Evolutionary conservation across 2,797 vertebrate genomes (phyloP).

Genomic region (Adrianichthys oophorus): DNA sequence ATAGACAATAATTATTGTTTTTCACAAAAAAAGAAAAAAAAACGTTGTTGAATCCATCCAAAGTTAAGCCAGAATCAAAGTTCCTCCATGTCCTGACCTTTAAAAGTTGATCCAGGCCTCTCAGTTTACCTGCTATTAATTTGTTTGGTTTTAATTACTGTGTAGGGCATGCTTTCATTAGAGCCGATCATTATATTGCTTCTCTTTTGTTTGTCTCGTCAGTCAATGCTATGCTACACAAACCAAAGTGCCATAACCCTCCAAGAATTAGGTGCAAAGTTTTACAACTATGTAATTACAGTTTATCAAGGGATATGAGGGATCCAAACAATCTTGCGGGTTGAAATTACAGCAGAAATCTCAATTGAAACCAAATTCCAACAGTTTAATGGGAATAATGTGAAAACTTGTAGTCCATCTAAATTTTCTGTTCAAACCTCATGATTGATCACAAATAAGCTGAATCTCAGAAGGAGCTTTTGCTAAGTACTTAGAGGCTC

Average conservation of each 20-base stretch:
- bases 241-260: constrained; percentile 25
- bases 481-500: background rate
- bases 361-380: no score
- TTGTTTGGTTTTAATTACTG: constrained; percentile 52
- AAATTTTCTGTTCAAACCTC: no score
- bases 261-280: background rate
- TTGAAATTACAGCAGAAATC: no score
- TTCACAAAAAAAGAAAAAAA: background rate
- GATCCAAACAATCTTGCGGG: no score
- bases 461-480: background rate
- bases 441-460: no score
- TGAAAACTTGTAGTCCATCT: no score
- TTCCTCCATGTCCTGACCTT: constrained; percentile 48
- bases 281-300: constrained; percentile 12
- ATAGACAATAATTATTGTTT: background rate
- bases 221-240: constrained; percentile 30
- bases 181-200: constrained; percentile 42
- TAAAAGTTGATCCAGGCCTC: constrained; percentile 29
- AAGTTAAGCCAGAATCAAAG: constrained; percentile 16
- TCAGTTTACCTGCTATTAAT: constrained; percentile 39
- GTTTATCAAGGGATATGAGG: no score
- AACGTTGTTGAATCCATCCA: constrained; percentile 15
- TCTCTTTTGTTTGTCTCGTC: constrained; percentile 40
- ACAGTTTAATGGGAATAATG: no score
- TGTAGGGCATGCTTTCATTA: constrained; percentile 40